phyloP scores from a whole-genome alignment of 2,797 vertebrate genomes.

The Thamnophis elegans region DNA sequence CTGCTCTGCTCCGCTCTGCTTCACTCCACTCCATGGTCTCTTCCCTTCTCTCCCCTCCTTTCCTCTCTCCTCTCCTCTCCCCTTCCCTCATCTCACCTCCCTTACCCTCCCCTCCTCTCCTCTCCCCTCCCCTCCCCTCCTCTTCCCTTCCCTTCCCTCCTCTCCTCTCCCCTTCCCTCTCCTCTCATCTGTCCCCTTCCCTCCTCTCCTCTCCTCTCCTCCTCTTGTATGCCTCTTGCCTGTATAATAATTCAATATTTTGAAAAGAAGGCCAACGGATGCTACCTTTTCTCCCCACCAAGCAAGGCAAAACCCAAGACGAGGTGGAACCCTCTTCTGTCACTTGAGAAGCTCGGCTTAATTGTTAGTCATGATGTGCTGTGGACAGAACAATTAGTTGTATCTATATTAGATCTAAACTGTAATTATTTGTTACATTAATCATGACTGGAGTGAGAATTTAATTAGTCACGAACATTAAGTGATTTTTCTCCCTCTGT shows the following conservation, averaged over 20 bases:
- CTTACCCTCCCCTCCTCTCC: background rate
- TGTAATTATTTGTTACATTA: constrained; percentile 80
- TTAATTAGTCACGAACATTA: constrained; percentile 73
- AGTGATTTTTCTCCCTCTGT: constrained; percentile 40
- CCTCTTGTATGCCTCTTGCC: constrained; percentile 29
- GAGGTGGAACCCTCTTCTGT: constrained; percentile 54
- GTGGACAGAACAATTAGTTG: constrained; percentile 76
- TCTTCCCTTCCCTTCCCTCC: too few relatives aligned
- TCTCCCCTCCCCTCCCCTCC: constrained; percentile 25
- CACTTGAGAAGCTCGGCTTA: constrained; percentile 67
- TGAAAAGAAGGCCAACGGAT: constrained; percentile 51
- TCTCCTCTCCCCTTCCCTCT: too few relatives aligned
- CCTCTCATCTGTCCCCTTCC: too few relatives aligned
- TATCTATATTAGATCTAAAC: constrained; percentile 79
- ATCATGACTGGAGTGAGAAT: constrained; percentile 75
- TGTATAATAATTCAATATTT: constrained; percentile 34
- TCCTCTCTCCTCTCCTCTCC: background rate
- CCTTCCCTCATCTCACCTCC: too few relatives aligned
- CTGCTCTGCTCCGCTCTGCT: too few relatives aligned
- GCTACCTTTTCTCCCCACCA: constrained; percentile 40
- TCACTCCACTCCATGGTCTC: too few relatives aligned
- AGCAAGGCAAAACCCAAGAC: constrained; percentile 21
- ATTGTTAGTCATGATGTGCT: constrained; percentile 72
- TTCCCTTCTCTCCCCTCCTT: too few relatives aligned
- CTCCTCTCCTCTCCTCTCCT: background rate